Conservation (phyloP, 1,140 invertebrate genomes). For the Chelonus insularis region DNA sequence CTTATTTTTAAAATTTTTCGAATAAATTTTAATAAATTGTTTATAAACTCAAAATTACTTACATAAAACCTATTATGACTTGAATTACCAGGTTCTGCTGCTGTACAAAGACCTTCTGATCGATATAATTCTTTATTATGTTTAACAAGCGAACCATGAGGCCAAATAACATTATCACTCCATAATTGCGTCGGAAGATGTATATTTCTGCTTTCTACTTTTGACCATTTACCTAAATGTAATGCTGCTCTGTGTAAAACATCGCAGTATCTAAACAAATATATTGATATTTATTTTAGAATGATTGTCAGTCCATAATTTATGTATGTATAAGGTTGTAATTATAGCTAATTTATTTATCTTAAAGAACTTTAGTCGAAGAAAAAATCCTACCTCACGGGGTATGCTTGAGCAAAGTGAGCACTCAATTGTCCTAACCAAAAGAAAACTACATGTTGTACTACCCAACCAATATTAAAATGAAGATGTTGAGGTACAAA, state of each 20-base stretch:
- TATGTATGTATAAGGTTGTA: too few species aligned
- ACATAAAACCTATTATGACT: slow-evolving; percentile 85
- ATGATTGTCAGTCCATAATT: too few species aligned
- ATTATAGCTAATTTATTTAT: too few species aligned
- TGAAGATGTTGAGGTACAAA: slow-evolving; percentile 75
- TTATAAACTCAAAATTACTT: too few species aligned
- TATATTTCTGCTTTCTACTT: slow-evolving; percentile 67
- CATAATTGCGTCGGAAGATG: slow-evolving; percentile 70
- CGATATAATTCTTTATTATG: slow-evolving; percentile 79
- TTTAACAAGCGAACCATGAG: slow-evolving; percentile 77
- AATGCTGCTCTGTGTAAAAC: slow-evolving; percentile 84
- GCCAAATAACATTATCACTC: slow-evolving; percentile 75
- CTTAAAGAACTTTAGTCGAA: too few species aligned
- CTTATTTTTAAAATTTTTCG: slow-evolving; percentile 16
- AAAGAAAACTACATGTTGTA: slow-evolving; percentile 80
- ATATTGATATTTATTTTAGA: slow-evolving; percentile 11
- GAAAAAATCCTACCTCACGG: slow-evolving; percentile 63
- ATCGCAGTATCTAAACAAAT: slow-evolving; percentile 73
- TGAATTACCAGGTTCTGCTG: slow-evolving; percentile 81
- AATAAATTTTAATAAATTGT: too few species aligned
- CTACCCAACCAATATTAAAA: slow-evolving; percentile 83
- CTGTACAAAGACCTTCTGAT: slow-evolving; percentile 71
- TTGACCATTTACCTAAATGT: slow-evolving; percentile 86
- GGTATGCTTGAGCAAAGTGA: slow-evolving; percentile 77
- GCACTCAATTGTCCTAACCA: slow-evolving; percentile 83